These are phyloP conservation scores for Drosophila meridionalis DNA, from an alignment of 2,888 invertebrate genomes.

Conservation along the genomic window DNA sequence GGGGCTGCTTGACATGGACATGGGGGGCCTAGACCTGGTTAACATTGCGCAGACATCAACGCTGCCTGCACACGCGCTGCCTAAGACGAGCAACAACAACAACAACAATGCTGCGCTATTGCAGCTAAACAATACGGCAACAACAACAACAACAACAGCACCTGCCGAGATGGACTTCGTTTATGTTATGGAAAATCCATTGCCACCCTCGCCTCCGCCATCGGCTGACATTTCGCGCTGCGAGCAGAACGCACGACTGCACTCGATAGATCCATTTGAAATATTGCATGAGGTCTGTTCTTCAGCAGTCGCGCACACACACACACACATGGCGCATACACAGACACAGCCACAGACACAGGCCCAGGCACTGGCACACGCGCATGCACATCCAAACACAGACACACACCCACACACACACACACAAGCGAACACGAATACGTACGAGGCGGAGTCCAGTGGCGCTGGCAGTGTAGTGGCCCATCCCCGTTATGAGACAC, in stretches of 20 bases:
- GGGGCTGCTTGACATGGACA: conserved; percentile 41
- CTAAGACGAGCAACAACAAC: conserved; percentile 19
- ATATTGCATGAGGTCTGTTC: conserved; percentile 50
- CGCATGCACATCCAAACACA: conserved; percentile 7
- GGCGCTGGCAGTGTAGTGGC: conserved; percentile 21
- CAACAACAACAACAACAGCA: conserved; percentile 22
- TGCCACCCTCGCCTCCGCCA: conserved; percentile 67
- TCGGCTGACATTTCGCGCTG: conserved; percentile 59
- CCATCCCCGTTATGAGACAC: conserved; percentile 68
- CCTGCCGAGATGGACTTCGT: conserved; percentile 68
- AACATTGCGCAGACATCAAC: conserved; percentile 30
- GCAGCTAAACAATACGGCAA: conserved; percentile 43
- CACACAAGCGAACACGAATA: conserved; percentile 3
- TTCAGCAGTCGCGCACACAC: conserved; percentile 15
- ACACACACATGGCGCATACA: neutral
- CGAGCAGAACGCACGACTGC: conserved; percentile 47
- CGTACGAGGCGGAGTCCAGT: conserved; percentile 25
- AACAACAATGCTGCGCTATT: conserved; percentile 29
- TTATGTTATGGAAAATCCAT: conserved; percentile 73
- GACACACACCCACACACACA: conserved; percentile 10
- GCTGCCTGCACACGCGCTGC: conserved; percentile 1
- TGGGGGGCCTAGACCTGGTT: conserved; percentile 42
- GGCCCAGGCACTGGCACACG: conserved; percentile 2
- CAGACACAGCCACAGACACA: neutral
- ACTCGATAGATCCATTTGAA: conserved; percentile 64